Base-by-base conservation (phyloP, 2,797 vertebrate species). In the Luscinia megarhynchos region DNA sequence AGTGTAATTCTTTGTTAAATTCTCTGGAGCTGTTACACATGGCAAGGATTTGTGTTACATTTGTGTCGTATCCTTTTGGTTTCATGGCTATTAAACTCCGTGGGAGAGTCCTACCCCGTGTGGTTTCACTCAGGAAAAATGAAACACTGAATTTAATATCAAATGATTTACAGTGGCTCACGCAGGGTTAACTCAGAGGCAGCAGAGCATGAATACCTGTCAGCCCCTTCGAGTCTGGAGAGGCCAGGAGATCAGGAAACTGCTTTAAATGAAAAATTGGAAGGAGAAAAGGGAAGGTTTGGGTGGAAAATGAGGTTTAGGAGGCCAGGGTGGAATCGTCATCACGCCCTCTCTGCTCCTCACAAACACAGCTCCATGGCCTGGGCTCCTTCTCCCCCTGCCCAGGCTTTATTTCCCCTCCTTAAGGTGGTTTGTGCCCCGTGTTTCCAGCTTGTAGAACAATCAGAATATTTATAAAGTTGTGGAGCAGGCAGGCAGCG, bases 251-350 rank as follows among this genome's bases (percentile, higher is more conserved):
- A 76, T 75, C 81, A 85, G 79, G 53, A 94, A 59, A 86, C 88
- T 74, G 30, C 72, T 95, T 89, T 43, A 55, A 98, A 96, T 92
- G 95, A 94, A 95, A 91, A 97, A 94, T 93, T 90, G 84, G 89
- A 67, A 89, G 92, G 93, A 87, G 91, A 63, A 91, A 79, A 79
- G 73, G 86, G 68, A 78, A 67, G 29, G 89, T 89, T 79, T 74
- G 58, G 61, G 45, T 77, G 95, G 87, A 89, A 96, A 97, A 96
- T 54, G 90, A 96, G 96, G 77, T 10, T 59, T 17, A 24, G 93
- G 86, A 83, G 67, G 61, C 0, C 11, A 40, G 19, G 29, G 50
- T 2, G 17, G 86, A 72, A 43, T 40, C 38, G 26, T 26, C 30
- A 0, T 4, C 0, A 6, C 19, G 1, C 34, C 59, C 72, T 54